These are phyloP conservation scores for Nothocercus nigrocapillus DNA, from an alignment of 2,113 vertebrate species.

Conservation along the genomic window DNA sequence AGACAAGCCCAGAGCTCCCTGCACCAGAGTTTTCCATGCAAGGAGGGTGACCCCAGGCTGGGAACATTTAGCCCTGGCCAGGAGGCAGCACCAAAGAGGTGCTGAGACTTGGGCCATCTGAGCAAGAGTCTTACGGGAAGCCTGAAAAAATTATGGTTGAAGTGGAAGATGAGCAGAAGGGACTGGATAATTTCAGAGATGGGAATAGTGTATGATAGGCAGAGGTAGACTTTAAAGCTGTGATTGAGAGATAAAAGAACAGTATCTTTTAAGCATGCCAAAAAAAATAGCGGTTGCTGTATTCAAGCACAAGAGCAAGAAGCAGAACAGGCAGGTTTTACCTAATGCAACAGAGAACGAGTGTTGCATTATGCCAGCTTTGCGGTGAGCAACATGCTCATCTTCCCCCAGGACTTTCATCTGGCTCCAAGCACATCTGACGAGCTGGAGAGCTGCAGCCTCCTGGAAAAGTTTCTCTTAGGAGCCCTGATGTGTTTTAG, in stretches of 20 bases:
- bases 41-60: not conserved
- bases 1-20: not conserved
- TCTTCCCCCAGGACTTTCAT: constrained; percentile 43
- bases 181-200: constrained; percentile 16
- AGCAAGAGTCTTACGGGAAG: not conserved
- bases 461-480: not conserved
- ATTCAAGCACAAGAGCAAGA: constrained; percentile 7
- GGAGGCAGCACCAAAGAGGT: not conserved
- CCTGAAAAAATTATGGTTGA: constrained; percentile 1
- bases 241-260: constrained; percentile 32
- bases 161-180: not conserved
- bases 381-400: not conserved
- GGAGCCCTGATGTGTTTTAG: not conserved
- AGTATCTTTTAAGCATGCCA: constrained; percentile 27
- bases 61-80: not conserved
- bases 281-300: constrained; percentile 12
- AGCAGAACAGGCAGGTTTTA: constrained; percentile 50
- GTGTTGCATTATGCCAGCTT: constrained; percentile 51
- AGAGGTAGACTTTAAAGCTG: constrained; percentile 37
- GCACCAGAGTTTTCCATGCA: not conserved
- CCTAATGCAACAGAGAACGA: constrained; percentile 48
- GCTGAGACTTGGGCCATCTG: not conserved
- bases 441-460: not conserved
- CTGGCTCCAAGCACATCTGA: not conserved
- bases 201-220: not conserved